Percentiles rank a stretch among this genome's conserved stretches.
These are phyloP conservation scores for Ophraella communa DNA, from an alignment of 2,888 invertebrate genomes.

Conservation along the genomic window DNA sequence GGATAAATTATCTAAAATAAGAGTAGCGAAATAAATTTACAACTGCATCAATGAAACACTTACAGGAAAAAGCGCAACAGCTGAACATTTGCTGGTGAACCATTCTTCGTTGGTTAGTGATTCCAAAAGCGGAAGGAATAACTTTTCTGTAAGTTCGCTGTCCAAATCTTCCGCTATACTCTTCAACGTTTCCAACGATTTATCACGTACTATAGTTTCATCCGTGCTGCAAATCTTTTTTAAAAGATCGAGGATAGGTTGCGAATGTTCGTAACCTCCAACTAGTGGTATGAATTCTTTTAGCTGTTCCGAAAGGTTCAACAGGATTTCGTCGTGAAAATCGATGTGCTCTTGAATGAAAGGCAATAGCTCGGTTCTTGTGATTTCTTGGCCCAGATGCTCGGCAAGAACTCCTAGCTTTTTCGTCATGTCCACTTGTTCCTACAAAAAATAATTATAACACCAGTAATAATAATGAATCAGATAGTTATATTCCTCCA, in stretches of 20 bases:
- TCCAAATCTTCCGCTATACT: conserved; percentile 44
- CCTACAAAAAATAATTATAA: conserved; percentile 64
- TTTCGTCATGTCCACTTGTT: conserved; percentile 50
- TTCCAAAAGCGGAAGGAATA: conserved; percentile 48
- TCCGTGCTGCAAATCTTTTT: conserved; percentile 51
- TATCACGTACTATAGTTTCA: conserved; percentile 51
- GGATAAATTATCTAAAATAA: conserved; percentile 50
- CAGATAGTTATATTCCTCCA: no score
- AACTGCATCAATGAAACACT: conserved; percentile 17
- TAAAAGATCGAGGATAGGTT: conserved; percentile 49
- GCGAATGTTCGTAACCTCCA: conserved; percentile 51
- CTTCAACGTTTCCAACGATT: conserved; percentile 49
- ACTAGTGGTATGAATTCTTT: conserved; percentile 51
- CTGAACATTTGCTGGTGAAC: conserved; percentile 51
- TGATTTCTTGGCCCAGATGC: conserved; percentile 48
- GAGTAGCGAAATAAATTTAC: not conserved
- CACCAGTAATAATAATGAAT: no score
- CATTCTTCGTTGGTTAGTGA: conserved; percentile 47
- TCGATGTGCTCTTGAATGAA: conserved; percentile 49
- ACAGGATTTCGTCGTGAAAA: conserved; percentile 51
- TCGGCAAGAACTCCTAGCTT: conserved; percentile 49
- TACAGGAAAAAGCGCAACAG: conserved; percentile 47
- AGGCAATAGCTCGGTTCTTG: conserved; percentile 51
- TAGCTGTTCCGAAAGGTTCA: conserved; percentile 51
- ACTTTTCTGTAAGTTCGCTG: conserved; percentile 44